Percentiles rank a stretch among this genome's conserved stretches.
phyloP scores from a whole-genome alignment of 2,797 vertebrate genomes.

The Arremon brunneinucha region DNA sequence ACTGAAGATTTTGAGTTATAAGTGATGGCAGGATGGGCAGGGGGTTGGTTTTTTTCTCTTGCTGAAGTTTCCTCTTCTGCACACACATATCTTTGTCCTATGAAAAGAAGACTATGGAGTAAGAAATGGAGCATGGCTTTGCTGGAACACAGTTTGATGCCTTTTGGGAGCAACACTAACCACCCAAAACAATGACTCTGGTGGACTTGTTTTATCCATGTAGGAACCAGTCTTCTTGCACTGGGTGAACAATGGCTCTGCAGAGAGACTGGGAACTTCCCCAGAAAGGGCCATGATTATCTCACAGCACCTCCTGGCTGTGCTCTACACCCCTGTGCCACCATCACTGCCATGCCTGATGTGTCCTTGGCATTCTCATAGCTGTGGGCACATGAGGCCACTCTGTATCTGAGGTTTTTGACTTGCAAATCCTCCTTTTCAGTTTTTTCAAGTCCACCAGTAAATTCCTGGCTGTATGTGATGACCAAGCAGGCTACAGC shows the following conservation, averaged over 20 bases:
- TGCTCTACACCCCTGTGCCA: not conserved
- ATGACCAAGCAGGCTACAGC: not conserved
- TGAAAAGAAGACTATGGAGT: not conserved
- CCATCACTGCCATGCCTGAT: not conserved
- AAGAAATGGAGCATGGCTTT: not conserved
- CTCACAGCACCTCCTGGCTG: not conserved
- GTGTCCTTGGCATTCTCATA: not conserved
- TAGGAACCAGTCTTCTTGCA: not conserved
- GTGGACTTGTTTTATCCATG: not conserved
- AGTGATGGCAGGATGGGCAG: not conserved
- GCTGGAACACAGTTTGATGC: not conserved
- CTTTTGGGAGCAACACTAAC: not conserved
- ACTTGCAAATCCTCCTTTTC: not conserved
- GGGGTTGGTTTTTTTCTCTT: not conserved
- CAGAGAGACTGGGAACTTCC: not conserved
- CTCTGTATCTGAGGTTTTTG: not conserved
- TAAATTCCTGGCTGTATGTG: not conserved
- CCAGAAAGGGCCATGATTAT: not conserved
- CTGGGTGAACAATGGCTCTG: not conserved
- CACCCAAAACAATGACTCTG: not conserved
- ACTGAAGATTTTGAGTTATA: not conserved
- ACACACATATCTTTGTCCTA: not conserved
- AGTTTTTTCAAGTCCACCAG: not conserved
- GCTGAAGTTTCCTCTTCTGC: not conserved
- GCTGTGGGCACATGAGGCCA: not conserved